A percentile compares a stretch with the other conserved stretches of the same genome.
phyloP scores from a whole-genome alignment of 2,797 vertebrate species.

The Rhabdophis nuchalis region DNA sequence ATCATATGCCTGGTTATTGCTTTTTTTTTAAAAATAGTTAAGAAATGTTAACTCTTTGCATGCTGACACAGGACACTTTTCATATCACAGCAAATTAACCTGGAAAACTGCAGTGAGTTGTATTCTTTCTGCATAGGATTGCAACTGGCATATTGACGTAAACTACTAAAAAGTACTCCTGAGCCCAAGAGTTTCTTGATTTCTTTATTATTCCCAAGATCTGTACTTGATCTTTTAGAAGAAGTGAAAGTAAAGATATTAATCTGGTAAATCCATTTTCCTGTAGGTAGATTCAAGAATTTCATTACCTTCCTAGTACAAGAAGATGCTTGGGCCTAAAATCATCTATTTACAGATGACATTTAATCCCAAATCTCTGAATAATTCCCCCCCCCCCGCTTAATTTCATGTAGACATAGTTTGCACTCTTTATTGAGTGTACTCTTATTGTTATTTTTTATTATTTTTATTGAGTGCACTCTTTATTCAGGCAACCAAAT shows the following conservation, averaged over 20 bases:
- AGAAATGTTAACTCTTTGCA: neutral
- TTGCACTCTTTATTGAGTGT: neutral
- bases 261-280: neutral
- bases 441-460: too few species aligned
- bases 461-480: neutral
- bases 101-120: neutral
- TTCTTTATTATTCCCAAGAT: neutral
- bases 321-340: neutral
- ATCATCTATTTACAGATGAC: neutral
- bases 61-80: neutral
- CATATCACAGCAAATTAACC: neutral
- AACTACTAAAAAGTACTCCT: neutral
- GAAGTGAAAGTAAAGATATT: neutral
- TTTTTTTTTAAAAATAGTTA: conserved; percentile 42
- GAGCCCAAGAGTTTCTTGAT: neutral
- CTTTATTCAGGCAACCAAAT: neutral
- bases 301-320: neutral
- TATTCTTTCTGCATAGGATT: neutral
- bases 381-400: neutral
- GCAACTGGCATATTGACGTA: neutral
- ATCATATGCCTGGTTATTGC: conserved; percentile 24
- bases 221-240: neutral
- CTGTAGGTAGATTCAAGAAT: neutral
- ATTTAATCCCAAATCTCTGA: neutral
- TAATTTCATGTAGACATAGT: neutral